Evolutionary conservation across 2,888 invertebrate species (phyloP).

Genomic region (Fragum sueziense): DNA sequence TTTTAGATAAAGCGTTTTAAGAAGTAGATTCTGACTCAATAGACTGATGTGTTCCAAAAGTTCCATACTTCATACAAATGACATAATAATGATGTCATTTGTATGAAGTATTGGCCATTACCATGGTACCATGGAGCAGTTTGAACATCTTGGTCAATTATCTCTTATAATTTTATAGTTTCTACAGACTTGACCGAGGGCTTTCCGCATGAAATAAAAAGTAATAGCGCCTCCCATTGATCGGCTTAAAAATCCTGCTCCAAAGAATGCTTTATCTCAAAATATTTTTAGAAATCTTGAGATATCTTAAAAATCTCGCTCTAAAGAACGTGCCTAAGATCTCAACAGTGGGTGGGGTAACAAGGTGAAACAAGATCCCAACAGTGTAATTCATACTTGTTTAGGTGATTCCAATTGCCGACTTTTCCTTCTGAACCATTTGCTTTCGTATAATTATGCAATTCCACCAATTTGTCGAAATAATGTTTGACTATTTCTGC

Average conservation of each 20-base stretch:
- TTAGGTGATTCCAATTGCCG: conserved; percentile 61
- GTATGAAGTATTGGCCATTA: neutral
- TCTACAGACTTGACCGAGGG: too few species aligned
- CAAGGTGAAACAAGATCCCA: neutral
- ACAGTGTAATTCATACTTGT: conserved; percentile 48
- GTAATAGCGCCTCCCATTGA: too few species aligned
- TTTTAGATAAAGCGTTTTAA: too few species aligned
- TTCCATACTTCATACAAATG: too few species aligned
- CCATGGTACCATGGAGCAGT: neutral
- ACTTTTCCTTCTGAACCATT: conserved; percentile 70
- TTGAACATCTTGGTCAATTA: neutral
- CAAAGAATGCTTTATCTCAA: too few species aligned
- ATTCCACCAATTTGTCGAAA: conserved; percentile 77
- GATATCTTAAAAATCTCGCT: too few species aligned
- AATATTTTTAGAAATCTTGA: too few species aligned
- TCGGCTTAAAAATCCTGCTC: too few species aligned
- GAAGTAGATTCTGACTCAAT: neutral
- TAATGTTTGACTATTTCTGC: conserved; percentile 79
- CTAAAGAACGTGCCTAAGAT: too few species aligned
- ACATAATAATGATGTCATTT: too few species aligned
- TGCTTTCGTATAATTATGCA: conserved; percentile 77
- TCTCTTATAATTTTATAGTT: too few species aligned
- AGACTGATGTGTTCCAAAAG: neutral
- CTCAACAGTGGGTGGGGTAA: conserved; percentile 1
- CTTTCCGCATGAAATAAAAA: too few species aligned